Evolutionary conservation across 1,140 invertebrate species (phyloP), one percentile per base, ranked within the genome.

Genomic region (Drosophila nikananu): DNA sequence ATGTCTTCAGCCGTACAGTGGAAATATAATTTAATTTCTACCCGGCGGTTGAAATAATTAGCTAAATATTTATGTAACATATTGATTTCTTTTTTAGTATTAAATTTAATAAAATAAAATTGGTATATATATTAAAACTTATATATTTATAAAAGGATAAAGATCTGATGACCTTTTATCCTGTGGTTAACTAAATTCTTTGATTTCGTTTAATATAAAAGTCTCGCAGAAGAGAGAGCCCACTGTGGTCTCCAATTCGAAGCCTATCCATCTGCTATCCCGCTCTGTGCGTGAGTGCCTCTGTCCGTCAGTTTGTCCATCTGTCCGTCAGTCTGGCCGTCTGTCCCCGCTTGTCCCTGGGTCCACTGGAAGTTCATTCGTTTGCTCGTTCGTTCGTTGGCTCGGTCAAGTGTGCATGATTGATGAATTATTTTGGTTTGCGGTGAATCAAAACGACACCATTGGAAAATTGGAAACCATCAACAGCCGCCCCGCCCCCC

Each of bases 381-480:
- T 42, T 35, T 23, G 42, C n/a, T 30, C 21, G 55, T 19, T 21
- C 71, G 64, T 35, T 52, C 49, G 37, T 6, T 49, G 51, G 63
- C 30, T 71, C 86, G 86, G 76, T 90, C 86, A 90, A 90, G 86
- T 90, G 86, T 91, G 76, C 86, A 90, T 91, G 86, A 90, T 90
- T 90, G 86, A 90, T 90, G 86, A 91, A 90, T 77, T 90, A 90
- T 91, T 90, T 90, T 86, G 86, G 82, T 90, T 82, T 91, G 86
- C 86, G 86, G 86, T 82, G 79, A 82, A 90, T 90, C 86, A 90
- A 90, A 90, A 90, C 86, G 79, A 91, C 86, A 91, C 80, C 86
- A 90, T 70, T 81, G 78, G 35, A 57, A 55, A 39, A 90, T 70
- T 81, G 78, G 35, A 57, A 55, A 39, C 52, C 32, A 81, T 54